phyloP scores from a whole-genome alignment of 2,888 invertebrate species.

The Philopedon plagiatum region DNA sequence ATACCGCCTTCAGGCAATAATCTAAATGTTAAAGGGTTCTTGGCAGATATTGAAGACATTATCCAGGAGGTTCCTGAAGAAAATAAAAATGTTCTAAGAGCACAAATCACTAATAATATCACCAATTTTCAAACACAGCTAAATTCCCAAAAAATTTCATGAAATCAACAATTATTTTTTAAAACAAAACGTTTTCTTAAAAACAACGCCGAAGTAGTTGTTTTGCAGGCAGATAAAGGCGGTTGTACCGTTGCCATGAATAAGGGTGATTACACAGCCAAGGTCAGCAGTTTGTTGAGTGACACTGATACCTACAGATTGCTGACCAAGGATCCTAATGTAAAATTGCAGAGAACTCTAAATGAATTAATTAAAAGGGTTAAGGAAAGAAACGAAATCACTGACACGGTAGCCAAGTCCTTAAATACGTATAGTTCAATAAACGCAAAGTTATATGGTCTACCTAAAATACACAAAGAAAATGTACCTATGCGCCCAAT shows the following conservation, averaged over 20 bases:
- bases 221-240: conserved; percentile 5
- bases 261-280: not conserved
- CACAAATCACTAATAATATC: conserved; percentile 6
- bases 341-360: not conserved
- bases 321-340: too few species aligned
- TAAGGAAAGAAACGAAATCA: not conserved
- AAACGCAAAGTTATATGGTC: too few species aligned
- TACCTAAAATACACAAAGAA: too few species aligned
- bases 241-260: conserved; percentile 3
- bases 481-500: too few species aligned
- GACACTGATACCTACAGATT: not conserved
- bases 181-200: not conserved
- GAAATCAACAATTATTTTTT: not conserved
- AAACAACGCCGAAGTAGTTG: not conserved
- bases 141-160: not conserved
- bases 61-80: not conserved
- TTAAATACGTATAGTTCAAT: too few species aligned
- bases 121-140: not conserved
- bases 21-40: not conserved
- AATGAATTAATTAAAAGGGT: not conserved
- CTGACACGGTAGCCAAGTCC: too few species aligned
- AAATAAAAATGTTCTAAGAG: not conserved
- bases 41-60: conserved; percentile 7
- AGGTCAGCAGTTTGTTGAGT: not conserved
- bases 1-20: conserved; percentile 5